These are phyloP conservation scores for Lophius piscatorius DNA, from an alignment of 2,113 vertebrate genomes.

Conservation along the genomic window DNA sequence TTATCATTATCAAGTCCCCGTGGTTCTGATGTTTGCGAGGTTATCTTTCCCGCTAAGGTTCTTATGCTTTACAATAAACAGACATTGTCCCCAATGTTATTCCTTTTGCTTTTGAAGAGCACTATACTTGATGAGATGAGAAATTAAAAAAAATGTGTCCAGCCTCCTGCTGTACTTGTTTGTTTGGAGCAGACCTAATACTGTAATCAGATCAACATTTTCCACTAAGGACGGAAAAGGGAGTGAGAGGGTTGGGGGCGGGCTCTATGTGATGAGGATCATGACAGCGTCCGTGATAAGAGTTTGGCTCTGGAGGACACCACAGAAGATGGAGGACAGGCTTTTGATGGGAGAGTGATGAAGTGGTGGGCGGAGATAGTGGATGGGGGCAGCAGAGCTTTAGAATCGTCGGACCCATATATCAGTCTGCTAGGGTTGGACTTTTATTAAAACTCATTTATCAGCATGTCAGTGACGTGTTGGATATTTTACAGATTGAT, in stretches of 20 bases:
- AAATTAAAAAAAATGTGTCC: conserved; percentile 29
- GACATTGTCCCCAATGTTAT: conserved; percentile 46
- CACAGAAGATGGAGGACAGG: conserved; percentile 8
- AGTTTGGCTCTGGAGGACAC: conserved; percentile 25
- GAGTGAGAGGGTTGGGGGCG: no score
- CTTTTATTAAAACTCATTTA: conserved; percentile 61
- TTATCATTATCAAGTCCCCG: conserved; percentile 53
- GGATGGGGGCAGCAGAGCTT: conserved; percentile 57
- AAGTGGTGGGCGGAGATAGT: conserved; percentile 29
- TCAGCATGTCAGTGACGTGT: conserved; percentile 47
- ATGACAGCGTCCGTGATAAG: conserved; percentile 33
- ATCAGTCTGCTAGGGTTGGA: conserved; percentile 32
- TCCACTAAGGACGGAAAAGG: conserved; percentile 32
- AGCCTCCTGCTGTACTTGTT: conserved; percentile 60
- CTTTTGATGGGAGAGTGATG: conserved; percentile 29
- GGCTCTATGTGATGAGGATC: conserved; percentile 13
- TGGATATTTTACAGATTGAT: conserved; percentile 43
- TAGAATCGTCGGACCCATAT: conserved; percentile 30
- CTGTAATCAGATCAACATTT: conserved; percentile 71
- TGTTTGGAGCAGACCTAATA: conserved; percentile 58
- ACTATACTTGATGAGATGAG: conserved; percentile 70
- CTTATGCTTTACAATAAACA: conserved; percentile 65
- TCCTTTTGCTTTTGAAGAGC: conserved; percentile 57
- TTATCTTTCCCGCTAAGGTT: conserved; percentile 65
- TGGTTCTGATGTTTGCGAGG: conserved; percentile 51